Evolutionary conservation across 2,888 invertebrate genomes (phyloP).

Genomic region (Lasioglossum vierecki): DNA sequence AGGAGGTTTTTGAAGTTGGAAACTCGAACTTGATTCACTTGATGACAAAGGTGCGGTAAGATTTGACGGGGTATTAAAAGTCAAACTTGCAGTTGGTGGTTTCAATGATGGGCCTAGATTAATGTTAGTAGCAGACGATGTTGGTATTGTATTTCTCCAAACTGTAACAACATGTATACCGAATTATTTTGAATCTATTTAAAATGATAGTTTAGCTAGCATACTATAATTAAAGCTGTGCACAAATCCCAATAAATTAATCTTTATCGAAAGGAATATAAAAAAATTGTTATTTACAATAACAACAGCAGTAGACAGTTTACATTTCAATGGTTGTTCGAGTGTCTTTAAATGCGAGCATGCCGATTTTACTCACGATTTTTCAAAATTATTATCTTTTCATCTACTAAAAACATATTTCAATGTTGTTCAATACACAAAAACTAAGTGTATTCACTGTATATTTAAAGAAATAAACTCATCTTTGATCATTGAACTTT

Average conservation of each 20-base stretch:
- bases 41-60: constrained; percentile 79
- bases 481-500: not conserved
- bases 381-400: not conserved
- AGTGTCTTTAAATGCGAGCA: not conserved
- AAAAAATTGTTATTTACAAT: constrained; percentile 1
- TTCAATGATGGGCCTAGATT: constrained; percentile 77
- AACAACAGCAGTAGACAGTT: not conserved
- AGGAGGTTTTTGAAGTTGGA: constrained; percentile 90
- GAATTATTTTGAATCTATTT: constrained; percentile 44
- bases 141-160: constrained; percentile 78
- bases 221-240: constrained; percentile 53
- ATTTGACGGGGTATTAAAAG: constrained; percentile 81
- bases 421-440: not conserved
- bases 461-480: not conserved
- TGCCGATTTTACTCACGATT: not conserved
- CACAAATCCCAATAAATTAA: constrained; percentile 25
- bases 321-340: not conserved
- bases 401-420: not conserved
- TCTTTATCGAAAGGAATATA: constrained; percentile 19
- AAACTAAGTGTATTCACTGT: not conserved
- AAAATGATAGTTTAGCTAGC: constrained; percentile 23
- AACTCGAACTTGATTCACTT: constrained; percentile 82
- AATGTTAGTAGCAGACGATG: constrained; percentile 76
- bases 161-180: constrained; percentile 74
- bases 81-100: constrained; percentile 81